Evolutionary conservation across 2,113 vertebrate species (phyloP), one percentile per base, ranked within the genome.

Genomic region (Silurus glanis): DNA sequence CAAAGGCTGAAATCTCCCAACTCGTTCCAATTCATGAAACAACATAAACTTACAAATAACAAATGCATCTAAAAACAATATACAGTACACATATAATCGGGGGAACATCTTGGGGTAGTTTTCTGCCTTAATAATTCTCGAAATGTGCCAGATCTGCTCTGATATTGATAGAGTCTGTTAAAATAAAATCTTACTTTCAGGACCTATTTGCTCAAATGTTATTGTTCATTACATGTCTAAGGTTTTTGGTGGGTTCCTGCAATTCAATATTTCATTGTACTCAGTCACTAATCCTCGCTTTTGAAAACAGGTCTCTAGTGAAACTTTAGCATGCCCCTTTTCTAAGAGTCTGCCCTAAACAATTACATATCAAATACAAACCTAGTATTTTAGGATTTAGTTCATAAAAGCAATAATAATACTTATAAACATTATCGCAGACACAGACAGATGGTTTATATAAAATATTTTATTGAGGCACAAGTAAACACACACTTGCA

Each of bases 381-480:
- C 21, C 10, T n/a, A 9, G 55, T 56, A 9, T 56, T 37, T 37
- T 37, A 37, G 37, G 37, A 37, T 37, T 37, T 12, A 49, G 9
- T 74, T 49, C 9, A 74, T 19, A 47, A 71, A 17, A 71, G 2
- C 14, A 19, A 9, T 19, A 74, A 49, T 21, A 72, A 72, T 19
- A 23, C 17, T 25, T 45, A 21, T 37, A 79, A 6, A 58, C 37
- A 25, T 28, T 28, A 58, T 37, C 37, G n/a, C 6, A 25, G 2
- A 79, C n/a, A 58, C 25, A 80, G 25, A 80, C 28, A 45, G 8
- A 4, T 28, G 53, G 4, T n/a, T 14, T 76, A 79, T 58, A 79
- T 45, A 58, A 79, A 78, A 58, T 58, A 58, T 80, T 80, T 58
- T 80, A 80, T 45, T 80, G 55, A 12, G 17, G 28, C 16, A 59